Evolutionary conservation across 1,140 invertebrate species (phyloP), one percentile per base, ranked within the genome.

Genomic region (Lerema accius): DNA sequence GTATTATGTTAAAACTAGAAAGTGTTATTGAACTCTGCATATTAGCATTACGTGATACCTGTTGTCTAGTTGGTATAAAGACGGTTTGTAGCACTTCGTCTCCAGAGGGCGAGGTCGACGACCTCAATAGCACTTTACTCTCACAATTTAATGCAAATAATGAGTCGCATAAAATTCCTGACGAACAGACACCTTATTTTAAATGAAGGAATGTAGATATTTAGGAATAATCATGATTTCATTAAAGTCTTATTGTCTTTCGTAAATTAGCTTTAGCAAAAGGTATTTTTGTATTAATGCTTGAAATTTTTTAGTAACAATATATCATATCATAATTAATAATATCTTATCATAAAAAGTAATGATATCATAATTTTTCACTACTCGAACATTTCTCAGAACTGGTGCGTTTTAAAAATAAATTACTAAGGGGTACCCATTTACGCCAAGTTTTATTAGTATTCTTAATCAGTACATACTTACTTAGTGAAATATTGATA

Each of bases 101-200:
- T 53, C 51, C 40, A 43, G 51, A 55, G 51, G 51, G 17, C 13
- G 40, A 26, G 51, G 51, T 55, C 51, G 19, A 55, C 19, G 37
- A 17, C 19, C 51, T 13, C 39, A 3, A 6, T 43, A 17, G 11
- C 37, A 26, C 23, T 55, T 19, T 16, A 51, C 50, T 42, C 35
- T 19, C 37, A 43, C 17, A 37, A 53, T 32, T 32, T 32, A 32
- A 55, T 55, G 13, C 13, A 55, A 43, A 55, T 42, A 43, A 5
- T 19, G 50, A 13, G 16, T 39, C 37, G 19, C 32, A 11, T 26
- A 55, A 55, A 13, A 28, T 42, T 42, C 11, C 11, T 14, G 13
- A 32, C 26, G 11, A 14, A 26, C 39, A 40, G 10, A 14, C 39
- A 17, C 16, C 13, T 53, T 14, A 9, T 14, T 37, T 51, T 15